Evolutionary conservation across 2,888 invertebrate species (phyloP), one percentile per base, ranked within the genome.

Genomic region (Campoplex capitator): DNA sequence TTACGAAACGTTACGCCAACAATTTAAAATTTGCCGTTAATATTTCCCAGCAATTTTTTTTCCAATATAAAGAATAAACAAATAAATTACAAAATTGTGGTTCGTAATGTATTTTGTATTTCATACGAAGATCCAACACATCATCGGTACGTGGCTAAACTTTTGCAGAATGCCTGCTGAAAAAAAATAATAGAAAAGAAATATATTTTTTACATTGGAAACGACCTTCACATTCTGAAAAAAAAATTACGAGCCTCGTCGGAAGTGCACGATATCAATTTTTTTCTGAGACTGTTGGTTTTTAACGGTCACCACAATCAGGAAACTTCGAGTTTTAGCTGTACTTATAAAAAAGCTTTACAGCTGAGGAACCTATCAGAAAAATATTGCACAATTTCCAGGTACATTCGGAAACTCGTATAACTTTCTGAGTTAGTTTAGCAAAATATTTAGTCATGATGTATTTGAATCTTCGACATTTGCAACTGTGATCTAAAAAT

Each of bases 371-470:
- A 35, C 51, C 71, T 35, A 51, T 71, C 32, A 23, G 51, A 32
- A 71, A 71, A 35, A 71, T 3, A 32, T 71, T 35, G 18, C n/a
- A n/a, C 13, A 51, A 70, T 45, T 70, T 51, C 71, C 51, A 51
- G 23, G 71, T 71, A 71, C 6, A 51, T 51, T 51, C 4, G 13
- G 4, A 9, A 51, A 13, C 51, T 32, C 11, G 28, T 28, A 45
- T 16, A 70, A 62, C 9, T 62, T 1, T 62, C 7, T 16, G 16
- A 62, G 32, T 32, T 62, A 28, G 8, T 58, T 58, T 28, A 62
- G 13, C 62, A 32, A 11, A 58, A 28, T 4, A 16, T 62, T 62
- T 7, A 62, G 62, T 62, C 62, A 62, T 28, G 13, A 16, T 32
- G 32, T 23, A 23, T 62, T 13, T 16, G 62, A 62, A 32, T 32